A percentile compares a stretch with the other conserved stretches of the same genome.
Evolutionary conservation across 1,140 invertebrate species (phyloP).

Genomic region (Hestina assimilis): DNA sequence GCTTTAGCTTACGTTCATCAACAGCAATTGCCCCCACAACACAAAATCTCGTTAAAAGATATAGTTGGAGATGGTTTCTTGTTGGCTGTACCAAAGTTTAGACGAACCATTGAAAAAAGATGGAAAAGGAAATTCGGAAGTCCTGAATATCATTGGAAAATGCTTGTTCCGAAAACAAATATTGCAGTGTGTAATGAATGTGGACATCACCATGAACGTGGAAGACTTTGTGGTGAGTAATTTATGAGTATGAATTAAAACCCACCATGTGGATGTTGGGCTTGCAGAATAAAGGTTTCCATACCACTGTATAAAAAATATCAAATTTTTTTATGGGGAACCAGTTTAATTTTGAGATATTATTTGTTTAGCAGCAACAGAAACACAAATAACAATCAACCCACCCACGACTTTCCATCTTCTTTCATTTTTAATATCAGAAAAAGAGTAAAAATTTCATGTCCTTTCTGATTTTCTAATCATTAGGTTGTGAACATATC

Average conservation of each 20-base stretch:
- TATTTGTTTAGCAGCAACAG: too few species aligned
- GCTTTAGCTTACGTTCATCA: constrained; percentile 52
- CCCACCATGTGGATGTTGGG: not conserved
- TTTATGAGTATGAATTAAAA: constrained; percentile 13
- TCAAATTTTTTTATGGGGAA: too few species aligned
- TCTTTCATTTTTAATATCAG: too few species aligned
- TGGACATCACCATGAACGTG: constrained; percentile 88
- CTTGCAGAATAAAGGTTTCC: not conserved
- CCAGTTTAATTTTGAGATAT: too few species aligned
- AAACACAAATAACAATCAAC: too few species aligned
- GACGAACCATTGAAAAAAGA: constrained; percentile 86
- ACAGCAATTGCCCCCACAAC: constrained; percentile 17
- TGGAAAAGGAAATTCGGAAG: constrained; percentile 84
- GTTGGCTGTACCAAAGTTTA: constrained; percentile 88
- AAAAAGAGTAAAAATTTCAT: too few species aligned
- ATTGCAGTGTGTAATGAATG: constrained; percentile 87
- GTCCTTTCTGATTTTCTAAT: too few species aligned
- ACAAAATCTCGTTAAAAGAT: constrained; percentile 79
- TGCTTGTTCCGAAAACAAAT: constrained; percentile 84
- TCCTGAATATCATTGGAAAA: constrained; percentile 83
- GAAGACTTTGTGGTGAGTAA: constrained; percentile 85
- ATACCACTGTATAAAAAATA: too few species aligned
- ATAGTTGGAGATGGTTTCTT: constrained; percentile 86
- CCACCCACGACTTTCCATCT: too few species aligned
- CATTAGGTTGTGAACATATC: too few species aligned